Base-by-base conservation (phyloP, 2,888 invertebrate genomes). In the Zootermopsis nevadensis region DNA sequence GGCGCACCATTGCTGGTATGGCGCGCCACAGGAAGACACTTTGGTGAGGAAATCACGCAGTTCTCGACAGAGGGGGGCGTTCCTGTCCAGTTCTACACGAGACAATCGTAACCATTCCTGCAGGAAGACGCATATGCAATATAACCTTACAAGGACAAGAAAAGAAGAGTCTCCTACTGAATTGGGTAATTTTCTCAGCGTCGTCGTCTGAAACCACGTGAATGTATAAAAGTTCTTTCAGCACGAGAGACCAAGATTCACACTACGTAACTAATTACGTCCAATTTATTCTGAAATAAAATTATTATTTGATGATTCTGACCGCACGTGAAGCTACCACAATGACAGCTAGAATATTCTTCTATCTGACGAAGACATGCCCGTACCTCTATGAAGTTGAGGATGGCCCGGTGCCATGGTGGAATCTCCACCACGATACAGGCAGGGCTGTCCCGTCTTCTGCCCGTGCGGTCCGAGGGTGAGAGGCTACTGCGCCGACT, bases 31-130 rank as follows among this genome's bases (percentile, higher is more conserved):
- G 24, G 90, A 88, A 10, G 91, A 89, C 81, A 91, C 89, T 87
- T 91, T 90, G 84, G 89, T 88, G 82, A 92, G 88, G 86, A 92
- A 91, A 84, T 92, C 92, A 83, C 90, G 88, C 84, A 92, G 88
- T 86, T 92, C 92, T 81, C 90, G 88, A 82, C 90, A 90, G 76
- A 91, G 85, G 12, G 86, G 85, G 1, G 87, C 84, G 83, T 88
- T 87, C 27, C 87, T 87, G 79, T 89, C 87, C 42, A 89, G 84
- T 85, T 88, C 88, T 60, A 88, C 87, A 67, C 88, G 86, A 8
- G 88, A 88, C 33, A 87, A 87, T 79, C 87, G 86, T 83, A 89
- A 85, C 89, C 89, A 89, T 84, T 88, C 88, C 88, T 88, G 84
- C 1, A 84, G 82, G 24, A 55, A 69, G 38, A 38, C 10, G 6